Evolutionary conservation across 2,888 invertebrate species (phyloP).

Genomic region (Euphydryas editha): DNA sequence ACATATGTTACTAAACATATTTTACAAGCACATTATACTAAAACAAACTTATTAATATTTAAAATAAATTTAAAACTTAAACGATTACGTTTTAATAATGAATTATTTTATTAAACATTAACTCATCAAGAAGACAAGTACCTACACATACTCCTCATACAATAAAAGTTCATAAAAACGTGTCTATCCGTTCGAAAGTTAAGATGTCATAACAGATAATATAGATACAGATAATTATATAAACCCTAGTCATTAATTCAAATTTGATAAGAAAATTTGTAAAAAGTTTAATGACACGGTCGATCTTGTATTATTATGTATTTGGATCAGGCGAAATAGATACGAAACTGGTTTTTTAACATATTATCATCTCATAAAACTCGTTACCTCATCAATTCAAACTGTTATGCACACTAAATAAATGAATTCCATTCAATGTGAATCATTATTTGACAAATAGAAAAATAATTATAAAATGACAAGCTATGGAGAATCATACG

Average conservation of each 20-base stretch:
- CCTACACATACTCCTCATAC: no score
- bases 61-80: neutral
- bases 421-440: slow-evolving; percentile 13
- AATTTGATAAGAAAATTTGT: slow-evolving; percentile 16
- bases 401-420: slow-evolving; percentile 17
- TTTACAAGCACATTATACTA: neutral
- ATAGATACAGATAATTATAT: neutral
- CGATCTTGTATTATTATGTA: slow-evolving; percentile 33
- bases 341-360: slow-evolving; percentile 29
- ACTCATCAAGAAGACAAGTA: no score
- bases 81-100: neutral
- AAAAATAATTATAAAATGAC: slow-evolving; percentile 13
- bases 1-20: no score
- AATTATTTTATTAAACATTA: no score
- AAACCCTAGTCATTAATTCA: slow-evolving; percentile 11
- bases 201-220: neutral
- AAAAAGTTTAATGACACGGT: slow-evolving; percentile 30
- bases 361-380: slow-evolving; percentile 24
- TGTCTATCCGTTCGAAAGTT: no score
- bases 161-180: no score
- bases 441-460: slow-evolving; percentile 14
- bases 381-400: slow-evolving; percentile 17
- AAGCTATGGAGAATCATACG: slow-evolving; percentile 28
- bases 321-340: slow-evolving; percentile 36
- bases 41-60: neutral